These are phyloP conservation scores for Phalacrocorax pelagicus DNA, from an alignment of 2,113 vertebrate species.

Conservation along the genomic window DNA sequence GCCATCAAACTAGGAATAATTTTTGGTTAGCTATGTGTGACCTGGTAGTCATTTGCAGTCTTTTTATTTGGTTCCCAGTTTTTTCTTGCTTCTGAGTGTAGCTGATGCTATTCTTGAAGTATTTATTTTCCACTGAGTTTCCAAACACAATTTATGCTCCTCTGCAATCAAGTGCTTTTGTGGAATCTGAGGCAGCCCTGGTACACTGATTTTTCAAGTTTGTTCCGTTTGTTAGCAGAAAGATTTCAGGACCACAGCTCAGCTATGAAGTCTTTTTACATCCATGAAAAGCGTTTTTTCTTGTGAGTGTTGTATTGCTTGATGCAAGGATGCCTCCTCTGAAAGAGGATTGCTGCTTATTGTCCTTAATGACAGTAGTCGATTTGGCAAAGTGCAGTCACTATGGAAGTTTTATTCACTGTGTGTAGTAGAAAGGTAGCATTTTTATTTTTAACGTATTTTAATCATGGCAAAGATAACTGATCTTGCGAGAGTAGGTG, in stretches of 20 bases:
- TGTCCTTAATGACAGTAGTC: neutral
- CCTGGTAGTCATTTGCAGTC: neutral
- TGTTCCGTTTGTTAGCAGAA: neutral
- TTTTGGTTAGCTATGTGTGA: neutral
- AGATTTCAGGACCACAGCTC: neutral
- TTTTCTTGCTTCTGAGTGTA: neutral
- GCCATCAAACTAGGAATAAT: neutral
- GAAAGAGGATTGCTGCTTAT: neutral
- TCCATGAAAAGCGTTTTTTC: conserved; percentile 2
- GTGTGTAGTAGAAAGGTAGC: neutral
- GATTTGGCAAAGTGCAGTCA: neutral
- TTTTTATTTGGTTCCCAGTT: neutral
- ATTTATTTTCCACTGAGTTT: conserved; percentile 20
- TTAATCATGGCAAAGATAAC: neutral
- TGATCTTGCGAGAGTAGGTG: neutral
- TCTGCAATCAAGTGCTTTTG: conserved; percentile 41
- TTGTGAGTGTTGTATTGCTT: neutral
- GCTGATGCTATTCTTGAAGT: neutral
- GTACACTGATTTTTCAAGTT: neutral
- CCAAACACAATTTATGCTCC: neutral
- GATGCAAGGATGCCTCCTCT: neutral
- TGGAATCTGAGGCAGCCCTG: neutral
- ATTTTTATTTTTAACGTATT: neutral
- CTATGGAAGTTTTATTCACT: neutral
- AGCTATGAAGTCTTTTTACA: neutral